Base-by-base conservation (phyloP, 2,113 vertebrate species). In the Prochilodus magdalenae region DNA sequence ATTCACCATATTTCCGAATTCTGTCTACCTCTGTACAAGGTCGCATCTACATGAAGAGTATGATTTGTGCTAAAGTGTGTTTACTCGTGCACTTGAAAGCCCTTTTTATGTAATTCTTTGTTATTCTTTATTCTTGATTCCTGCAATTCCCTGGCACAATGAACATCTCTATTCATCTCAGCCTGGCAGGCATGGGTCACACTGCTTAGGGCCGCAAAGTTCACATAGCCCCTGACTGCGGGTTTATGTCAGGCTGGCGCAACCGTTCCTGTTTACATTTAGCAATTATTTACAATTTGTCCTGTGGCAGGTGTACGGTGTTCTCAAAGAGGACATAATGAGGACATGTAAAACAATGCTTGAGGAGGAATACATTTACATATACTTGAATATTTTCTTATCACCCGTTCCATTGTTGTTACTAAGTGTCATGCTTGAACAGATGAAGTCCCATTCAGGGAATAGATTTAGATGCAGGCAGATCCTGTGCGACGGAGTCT, bases 291-390 rank as follows among this genome's bases (percentile, higher is more conserved):
- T 33, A 3, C 74, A 59, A 62, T 85, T 85, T 81, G 86, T 80
- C 74, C 89, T 87, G 86, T 92, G 91, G 91, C 92, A 94, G 92
- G 90, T 93, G 89, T 90, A 84, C 88, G 89, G 91, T 88, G 86
- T 89, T 89, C 91, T 93, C 87, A 92, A 90, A 86, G 87, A 84
- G 88, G 90, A 93, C 90, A 85, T 94, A 93, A 93, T 93, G 92
- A 93, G 92, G 83, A 87, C 84, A 83, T 71, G 75, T 84, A 75
- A 84, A 86, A 87, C 77, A 86, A 83, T 79, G 77, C 80, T 80
- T 76, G 80, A 79, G 67, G 80, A 80, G 79, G 83, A 86, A 87
- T 86, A 75, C 65, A 87, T 87, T 87, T 83, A 82, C 81, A 89
- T 87, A 86, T 60, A 80, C 83, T 81, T 79, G 60, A 86, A 78